Base-by-base conservation (phyloP, 2,797 vertebrate species). In the Pipistrellus kuhlii region DNA sequence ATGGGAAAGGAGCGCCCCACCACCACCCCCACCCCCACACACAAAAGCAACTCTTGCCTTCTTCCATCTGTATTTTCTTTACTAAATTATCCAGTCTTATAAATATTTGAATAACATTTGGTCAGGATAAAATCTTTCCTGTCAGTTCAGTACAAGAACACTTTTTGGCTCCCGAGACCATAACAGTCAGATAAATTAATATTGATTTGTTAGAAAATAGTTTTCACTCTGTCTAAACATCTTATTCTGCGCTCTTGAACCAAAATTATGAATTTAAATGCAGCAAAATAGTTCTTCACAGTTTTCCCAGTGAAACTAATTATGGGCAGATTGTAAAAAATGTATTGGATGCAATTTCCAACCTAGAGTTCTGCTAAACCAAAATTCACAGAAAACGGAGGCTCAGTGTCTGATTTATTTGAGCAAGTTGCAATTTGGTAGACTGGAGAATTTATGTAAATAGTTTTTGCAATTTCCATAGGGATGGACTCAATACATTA, bases 101-200 rank as follows among this genome's bases (percentile, higher is more conserved):
- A 98, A 98, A 98, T 98, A 98, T 98, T 98, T 98, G 86, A 98
- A 93, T 97, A 98, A 98, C 97, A 98, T 98, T 97, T 98, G 95
- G 96, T 98, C 92, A 96, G 97, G 97, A 97, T 98, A 98, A 98
- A 98, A 97, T 97, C 94, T 97, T 98, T 97, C 94, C 95, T 97
- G 96, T 97, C 97, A 98, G 93, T 92, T 98, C 94, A 94, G 96
- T 95, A 94, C 95, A 97, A 97, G 95, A 98, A 96, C 95, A 96
- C 85, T 89, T 97, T 98, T 96, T 96, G 97, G 96, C 97, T 98
- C 97, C 96, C 95, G 96, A 98, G 97, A 98, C 97, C 75, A 18
- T 96, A 98, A 96, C 97, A 98, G 97, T 97, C 97, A 97, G 96
- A 97, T 98, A 98, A 98, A 98, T 98, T 98, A 98, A 98, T 98